phyloP scores from a whole-genome alignment of 1,140 invertebrate species.

The Heliconius congener region DNA sequence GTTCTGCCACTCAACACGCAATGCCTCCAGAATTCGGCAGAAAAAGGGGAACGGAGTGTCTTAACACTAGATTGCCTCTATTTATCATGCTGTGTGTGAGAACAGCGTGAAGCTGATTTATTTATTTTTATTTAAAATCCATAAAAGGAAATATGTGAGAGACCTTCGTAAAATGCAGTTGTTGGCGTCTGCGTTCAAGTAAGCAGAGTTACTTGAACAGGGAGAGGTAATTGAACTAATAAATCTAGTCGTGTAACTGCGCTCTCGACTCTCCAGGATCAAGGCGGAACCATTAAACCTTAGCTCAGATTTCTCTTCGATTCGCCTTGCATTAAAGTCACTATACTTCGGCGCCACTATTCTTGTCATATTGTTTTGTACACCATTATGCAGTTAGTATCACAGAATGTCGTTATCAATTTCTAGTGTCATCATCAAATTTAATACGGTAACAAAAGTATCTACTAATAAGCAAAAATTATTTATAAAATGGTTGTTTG shows the following conservation, averaged over 20 bases:
- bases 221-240: constrained; percentile 78
- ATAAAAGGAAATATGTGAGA: constrained; percentile 39
- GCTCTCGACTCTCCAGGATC: constrained; percentile 63
- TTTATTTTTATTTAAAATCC: no score
- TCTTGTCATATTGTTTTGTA: not conserved
- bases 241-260: constrained; percentile 74
- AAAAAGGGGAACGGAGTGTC: no score
- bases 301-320: constrained; percentile 55
- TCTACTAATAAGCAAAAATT: no score
- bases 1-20: no score
- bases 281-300: constrained; percentile 69
- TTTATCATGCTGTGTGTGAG: no score
- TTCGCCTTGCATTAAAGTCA: constrained; percentile 29
- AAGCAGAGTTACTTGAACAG: constrained; percentile 62
- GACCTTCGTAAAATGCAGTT: constrained; percentile 69
- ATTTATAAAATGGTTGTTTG: no score
- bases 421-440: not conserved
- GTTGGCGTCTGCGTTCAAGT: constrained; percentile 68
- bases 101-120: no score
- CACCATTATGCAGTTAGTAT: not conserved
- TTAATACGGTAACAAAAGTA: no score
- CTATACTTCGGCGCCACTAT: constrained; percentile 4
- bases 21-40: no score
- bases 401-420: no score
- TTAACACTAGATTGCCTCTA: no score